Base-by-base conservation (phyloP, 2,888 invertebrate species). In the Nowickia ferox region DNA sequence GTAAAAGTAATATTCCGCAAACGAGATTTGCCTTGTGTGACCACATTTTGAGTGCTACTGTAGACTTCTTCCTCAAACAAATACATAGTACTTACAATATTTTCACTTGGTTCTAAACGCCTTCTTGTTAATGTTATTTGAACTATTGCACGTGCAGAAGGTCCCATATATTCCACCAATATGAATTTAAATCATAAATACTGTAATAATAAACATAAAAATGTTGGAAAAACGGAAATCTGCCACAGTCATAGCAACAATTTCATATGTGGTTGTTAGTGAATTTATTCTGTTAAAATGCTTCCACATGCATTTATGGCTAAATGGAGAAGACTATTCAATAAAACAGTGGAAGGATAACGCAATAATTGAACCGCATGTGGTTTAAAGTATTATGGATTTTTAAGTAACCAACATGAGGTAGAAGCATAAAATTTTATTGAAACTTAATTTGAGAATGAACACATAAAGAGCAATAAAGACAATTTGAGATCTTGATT, bases 361-460 rank as follows among this genome's bases (percentile, higher is more conserved):
- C 57, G 65, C 59, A 86, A 86, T 83, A 86, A 83, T 86, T 83
- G 86, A 79, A 86, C 83, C 86, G 71, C 83, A 86, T 85, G 82
- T 82, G 85, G 85, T 71, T 78, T 63, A 79, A 83, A 86, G 71
- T 83, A 79, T 86, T 83, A 86, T 83, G 75, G 83, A 79, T 83
- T 86, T 86, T 86, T 83, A 86, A 83, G 79, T 79, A 86, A 79
- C 79, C 83, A 79, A 79, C 83, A 76, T 76, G 79, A 79, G 83
- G 86, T 83, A 76, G 15, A 71, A 66, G 83, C 79, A 65, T 82
- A 65, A 76, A 57, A 76, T 40, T 82, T 77, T 65, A 82, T 82
- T 76, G 38, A 63, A 82, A 76, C 55, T 65, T 57, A 57, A 81
- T 75, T 81, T 68, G 38, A 61, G 11, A 69, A 38, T n/a, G 59